phyloP scores from a whole-genome alignment of 2,113 vertebrate genomes.

The Microcebus murinus region DNA sequence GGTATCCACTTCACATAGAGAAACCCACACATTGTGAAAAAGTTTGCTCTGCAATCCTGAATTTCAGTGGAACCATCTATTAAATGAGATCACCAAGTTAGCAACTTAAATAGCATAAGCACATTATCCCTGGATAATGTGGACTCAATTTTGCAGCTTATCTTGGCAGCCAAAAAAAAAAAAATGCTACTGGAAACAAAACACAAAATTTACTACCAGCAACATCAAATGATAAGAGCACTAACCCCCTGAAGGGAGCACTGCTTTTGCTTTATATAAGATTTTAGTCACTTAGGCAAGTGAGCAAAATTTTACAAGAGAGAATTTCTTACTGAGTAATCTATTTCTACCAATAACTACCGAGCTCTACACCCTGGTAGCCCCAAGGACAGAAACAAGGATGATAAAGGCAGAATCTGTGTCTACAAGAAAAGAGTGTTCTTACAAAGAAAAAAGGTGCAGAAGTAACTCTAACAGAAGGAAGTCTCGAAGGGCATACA shows the following conservation, averaged over 20 bases:
- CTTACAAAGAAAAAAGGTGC: not conserved
- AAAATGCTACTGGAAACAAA: conserved; percentile 7
- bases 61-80: not conserved
- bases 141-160: not conserved
- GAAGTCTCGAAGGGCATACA: not conserved
- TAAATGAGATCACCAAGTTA: not conserved
- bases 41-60: not conserved
- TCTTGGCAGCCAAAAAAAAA: not conserved
- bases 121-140: not conserved
- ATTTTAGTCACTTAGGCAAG: not conserved
- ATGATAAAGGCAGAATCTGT: not conserved
- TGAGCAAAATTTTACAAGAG: not conserved
- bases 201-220: not conserved
- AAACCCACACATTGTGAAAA: not conserved
- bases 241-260: not conserved
- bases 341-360: not conserved
- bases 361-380: not conserved
- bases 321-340: not conserved
- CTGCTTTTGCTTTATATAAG: not conserved
- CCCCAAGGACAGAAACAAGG: not conserved
- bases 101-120: not conserved
- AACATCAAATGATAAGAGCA: not conserved
- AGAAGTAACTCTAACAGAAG: not conserved
- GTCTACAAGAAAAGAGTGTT: not conserved
- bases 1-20: not conserved